Conservation (phyloP, 30 jellyfish, hydroid and myxozoan genomes). For the Hydractinia symbiolongicarpus region DNA sequence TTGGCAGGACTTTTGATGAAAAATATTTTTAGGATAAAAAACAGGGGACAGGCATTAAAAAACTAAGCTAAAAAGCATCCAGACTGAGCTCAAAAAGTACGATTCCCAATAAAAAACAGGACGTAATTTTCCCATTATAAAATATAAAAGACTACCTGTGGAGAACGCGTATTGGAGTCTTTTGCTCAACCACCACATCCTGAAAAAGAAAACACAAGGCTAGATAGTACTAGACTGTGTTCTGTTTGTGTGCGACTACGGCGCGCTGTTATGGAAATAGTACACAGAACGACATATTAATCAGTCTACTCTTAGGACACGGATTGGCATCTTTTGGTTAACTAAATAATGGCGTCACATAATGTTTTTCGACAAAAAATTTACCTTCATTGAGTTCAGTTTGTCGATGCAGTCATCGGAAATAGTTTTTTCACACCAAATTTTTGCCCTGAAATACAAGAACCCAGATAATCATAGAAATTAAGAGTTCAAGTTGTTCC, state of each 20-base stretch:
- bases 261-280: too few species aligned
- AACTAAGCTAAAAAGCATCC: too few species aligned
- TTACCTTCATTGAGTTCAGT: slow-evolving; percentile 19
- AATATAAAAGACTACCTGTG: slow-evolving; percentile 47
- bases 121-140: not conserved
- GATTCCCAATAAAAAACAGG: too few species aligned
- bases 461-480: not conserved
- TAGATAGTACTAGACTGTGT: not conserved
- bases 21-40: too few species aligned
- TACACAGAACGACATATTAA: too few species aligned
- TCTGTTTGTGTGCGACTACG: not conserved
- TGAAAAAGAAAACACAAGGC: not conserved
- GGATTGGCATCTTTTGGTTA: too few species aligned
- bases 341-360: too few species aligned
- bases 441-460: not conserved
- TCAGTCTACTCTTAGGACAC: too few species aligned
- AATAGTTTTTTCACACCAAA: slow-evolving; percentile 12
- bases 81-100: too few species aligned
- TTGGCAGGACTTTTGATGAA: too few species aligned
- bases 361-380: not conserved
- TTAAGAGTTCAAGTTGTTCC: too few species aligned
- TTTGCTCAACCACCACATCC: slow-evolving; percentile 63
- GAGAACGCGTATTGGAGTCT: slow-evolving; percentile 76
- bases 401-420: not conserved
- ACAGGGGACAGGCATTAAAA: too few species aligned